Evolutionary conservation across 2,797 vertebrate species (phyloP).

Genomic region (Rhynchotus rufescens): DNA sequence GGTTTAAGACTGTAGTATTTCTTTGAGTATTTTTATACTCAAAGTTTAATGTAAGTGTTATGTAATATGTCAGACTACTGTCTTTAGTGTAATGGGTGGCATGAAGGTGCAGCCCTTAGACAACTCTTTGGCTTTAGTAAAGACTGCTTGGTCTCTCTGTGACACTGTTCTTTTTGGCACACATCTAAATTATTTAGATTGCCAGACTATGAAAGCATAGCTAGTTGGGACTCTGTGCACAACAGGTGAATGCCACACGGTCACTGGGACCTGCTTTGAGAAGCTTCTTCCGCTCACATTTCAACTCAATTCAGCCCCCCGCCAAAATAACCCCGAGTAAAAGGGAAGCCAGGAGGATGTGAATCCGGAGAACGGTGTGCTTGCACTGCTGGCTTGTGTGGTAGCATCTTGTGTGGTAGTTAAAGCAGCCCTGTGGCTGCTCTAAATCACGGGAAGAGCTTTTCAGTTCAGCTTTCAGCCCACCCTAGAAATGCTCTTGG

Average conservation of each 20-base stretch:
- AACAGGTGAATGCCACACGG: background rate
- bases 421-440: background rate
- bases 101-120: background rate
- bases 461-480: background rate
- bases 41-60: background rate
- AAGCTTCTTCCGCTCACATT: background rate
- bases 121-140: background rate
- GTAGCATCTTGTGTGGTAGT: background rate
- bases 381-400: background rate
- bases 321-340: background rate
- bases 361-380: background rate
- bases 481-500: background rate
- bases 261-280: background rate
- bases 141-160: background rate
- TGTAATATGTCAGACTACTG: background rate
- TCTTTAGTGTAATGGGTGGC: background rate
- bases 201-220: background rate
- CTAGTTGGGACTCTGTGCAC: background rate
- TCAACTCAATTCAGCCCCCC: background rate
- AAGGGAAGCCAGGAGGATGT: background rate
- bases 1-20: background rate
- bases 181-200: background rate
- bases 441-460: background rate
- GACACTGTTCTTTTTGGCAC: background rate
- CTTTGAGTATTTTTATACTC: no score